These are phyloP conservation scores for Bellardia bayeri DNA, from an alignment of 2,888 invertebrate species.

Conservation along the genomic window DNA sequence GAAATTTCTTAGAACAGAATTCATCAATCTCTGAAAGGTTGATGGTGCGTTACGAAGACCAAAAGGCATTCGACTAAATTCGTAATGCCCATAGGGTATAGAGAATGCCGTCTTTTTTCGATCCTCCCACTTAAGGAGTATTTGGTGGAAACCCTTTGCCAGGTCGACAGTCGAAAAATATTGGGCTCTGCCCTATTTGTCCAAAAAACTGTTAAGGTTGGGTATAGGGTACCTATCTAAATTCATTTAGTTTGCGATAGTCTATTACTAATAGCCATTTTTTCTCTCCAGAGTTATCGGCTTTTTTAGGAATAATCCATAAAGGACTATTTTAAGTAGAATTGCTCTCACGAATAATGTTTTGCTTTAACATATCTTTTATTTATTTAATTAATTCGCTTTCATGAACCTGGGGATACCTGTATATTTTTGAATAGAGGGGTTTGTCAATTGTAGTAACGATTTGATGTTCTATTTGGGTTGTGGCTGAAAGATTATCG, in stretches of 20 bases:
- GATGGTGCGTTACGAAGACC: too few relatives aligned
- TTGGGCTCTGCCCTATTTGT: not conserved
- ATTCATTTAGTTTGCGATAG: not conserved
- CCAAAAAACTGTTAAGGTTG: not conserved
- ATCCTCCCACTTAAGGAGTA: not conserved
- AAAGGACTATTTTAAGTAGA: not conserved
- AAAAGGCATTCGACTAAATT: slow-evolving; percentile 6
- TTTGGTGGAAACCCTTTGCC: not conserved
- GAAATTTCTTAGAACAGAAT: too few relatives aligned
- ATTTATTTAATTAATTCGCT: slow-evolving; percentile 19
- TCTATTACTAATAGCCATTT: slow-evolving; percentile 5
- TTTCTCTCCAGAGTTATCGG: not conserved
- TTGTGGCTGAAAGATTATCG: too few relatives aligned
- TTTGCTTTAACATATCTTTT: not conserved
- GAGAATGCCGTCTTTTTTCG: too few relatives aligned
- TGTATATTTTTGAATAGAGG: slow-evolving; percentile 39
- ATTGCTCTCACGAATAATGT: slow-evolving; percentile 10
- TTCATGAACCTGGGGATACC: slow-evolving; percentile 36
- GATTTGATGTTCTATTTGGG: not conserved
- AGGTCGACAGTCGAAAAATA: not conserved
- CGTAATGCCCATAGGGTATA: not conserved
- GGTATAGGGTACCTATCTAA: not conserved
- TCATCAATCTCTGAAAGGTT: too few relatives aligned
- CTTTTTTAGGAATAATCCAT: too few relatives aligned
- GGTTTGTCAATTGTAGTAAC: slow-evolving; percentile 24